Percentiles rank a stretch among this genome's conserved stretches.
phyloP scores from a whole-genome alignment of 2,113 vertebrate genomes.

The Oplegnathus fasciatus region DNA sequence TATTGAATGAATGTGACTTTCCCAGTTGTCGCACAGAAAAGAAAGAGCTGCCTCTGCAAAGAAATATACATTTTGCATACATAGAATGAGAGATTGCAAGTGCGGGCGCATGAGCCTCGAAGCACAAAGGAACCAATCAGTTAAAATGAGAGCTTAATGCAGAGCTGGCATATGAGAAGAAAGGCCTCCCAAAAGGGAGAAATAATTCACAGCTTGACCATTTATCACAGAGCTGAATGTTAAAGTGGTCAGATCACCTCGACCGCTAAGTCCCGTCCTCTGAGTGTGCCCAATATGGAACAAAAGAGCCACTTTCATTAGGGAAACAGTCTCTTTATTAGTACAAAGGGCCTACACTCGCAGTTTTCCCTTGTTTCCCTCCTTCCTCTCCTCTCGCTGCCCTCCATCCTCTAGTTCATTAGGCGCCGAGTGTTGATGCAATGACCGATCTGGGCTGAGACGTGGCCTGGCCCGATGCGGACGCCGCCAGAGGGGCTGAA shows the following conservation, averaged over 20 bases:
- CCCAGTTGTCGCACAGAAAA: not conserved
- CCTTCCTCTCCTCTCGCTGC: slow-evolving; percentile 14
- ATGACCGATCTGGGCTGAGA: slow-evolving; percentile 44
- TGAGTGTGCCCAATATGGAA: slow-evolving; percentile 33
- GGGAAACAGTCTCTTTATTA: slow-evolving; percentile 60
- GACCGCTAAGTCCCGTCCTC: slow-evolving; percentile 29
- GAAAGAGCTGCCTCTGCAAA: slow-evolving; percentile 41
- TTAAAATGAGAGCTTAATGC: slow-evolving; percentile 66
- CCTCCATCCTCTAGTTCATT: slow-evolving; percentile 48
- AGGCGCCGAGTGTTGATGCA: slow-evolving; percentile 50
- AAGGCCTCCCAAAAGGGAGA: slow-evolving; percentile 58
- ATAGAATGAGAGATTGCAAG: slow-evolving; percentile 32
- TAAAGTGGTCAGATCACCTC: slow-evolving; percentile 51
- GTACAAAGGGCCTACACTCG: slow-evolving; percentile 17
- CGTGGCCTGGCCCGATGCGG: not conserved
- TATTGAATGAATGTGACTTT: slow-evolving; percentile 33
- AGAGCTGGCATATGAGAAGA: slow-evolving; percentile 50
- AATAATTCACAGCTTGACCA: slow-evolving; percentile 64
- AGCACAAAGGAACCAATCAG: slow-evolving; percentile 69
- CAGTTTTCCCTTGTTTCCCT: slow-evolving; percentile 18
- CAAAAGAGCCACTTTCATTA: slow-evolving; percentile 67
- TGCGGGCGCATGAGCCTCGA: not conserved
- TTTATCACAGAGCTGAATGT: slow-evolving; percentile 66
- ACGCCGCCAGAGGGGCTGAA: slow-evolving; percentile 13
- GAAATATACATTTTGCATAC: slow-evolving; percentile 40